phyloP scores from a whole-genome alignment of 2,113 vertebrate genomes.

The Carassius carassius region DNA sequence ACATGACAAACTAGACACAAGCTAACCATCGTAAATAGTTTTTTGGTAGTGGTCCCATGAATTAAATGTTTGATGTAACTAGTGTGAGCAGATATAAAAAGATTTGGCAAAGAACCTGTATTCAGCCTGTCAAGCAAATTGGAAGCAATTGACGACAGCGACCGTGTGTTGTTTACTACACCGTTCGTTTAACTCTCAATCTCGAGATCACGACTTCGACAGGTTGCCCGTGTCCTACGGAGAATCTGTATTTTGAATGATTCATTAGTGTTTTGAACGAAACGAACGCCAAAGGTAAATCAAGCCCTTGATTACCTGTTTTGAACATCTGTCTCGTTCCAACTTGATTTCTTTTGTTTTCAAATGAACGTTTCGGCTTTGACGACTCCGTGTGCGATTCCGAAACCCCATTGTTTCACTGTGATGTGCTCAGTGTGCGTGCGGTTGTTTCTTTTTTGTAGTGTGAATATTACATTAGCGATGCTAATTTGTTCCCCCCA shows the following conservation, averaged over 20 bases:
- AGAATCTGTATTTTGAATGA: background rate
- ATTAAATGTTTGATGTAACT: background rate
- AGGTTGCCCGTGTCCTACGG: background rate
- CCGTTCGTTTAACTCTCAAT: background rate
- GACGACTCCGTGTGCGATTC: background rate
- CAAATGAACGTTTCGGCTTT: background rate
- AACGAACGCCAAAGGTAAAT: background rate
- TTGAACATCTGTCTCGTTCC: constrained; percentile 1
- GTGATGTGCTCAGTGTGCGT: constrained; percentile 12
- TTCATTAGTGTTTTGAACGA: constrained; percentile 9
- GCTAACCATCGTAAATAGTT: background rate
- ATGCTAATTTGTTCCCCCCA: constrained; percentile 41
- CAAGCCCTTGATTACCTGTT: constrained; percentile 29
- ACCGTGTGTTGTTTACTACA: background rate
- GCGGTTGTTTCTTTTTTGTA: background rate
- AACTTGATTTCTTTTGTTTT: constrained; percentile 23
- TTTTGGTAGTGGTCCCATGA: background rate
- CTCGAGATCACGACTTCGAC: background rate
- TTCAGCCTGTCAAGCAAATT: background rate
- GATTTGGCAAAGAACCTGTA: background rate
- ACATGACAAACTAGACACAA: background rate
- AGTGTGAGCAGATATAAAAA: background rate
- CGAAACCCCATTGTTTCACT: constrained; percentile 4
- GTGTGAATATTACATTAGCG: constrained; percentile 31
- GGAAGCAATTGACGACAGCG: background rate